Base-by-base conservation (phyloP, 2,113 vertebrate species). In the Peromyscus californicus region DNA sequence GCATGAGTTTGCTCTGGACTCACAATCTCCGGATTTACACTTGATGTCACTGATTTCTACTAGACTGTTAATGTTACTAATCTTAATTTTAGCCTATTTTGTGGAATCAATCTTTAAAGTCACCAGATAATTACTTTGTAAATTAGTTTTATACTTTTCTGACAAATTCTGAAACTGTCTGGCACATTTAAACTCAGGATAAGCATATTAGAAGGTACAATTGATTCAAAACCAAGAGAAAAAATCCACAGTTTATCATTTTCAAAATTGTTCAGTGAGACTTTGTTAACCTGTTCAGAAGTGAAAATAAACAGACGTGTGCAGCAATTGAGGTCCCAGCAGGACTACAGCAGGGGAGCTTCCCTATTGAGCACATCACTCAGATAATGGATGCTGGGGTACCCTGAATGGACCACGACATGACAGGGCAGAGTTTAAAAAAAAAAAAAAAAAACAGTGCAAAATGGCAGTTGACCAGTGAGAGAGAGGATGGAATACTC, bases 201-300 rank as follows among this genome's bases (percentile, higher is more conserved):
- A 65, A 67, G 67, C 83, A 84, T 74, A 89, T 21, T 76, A 72
- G 11, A 85, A 90, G 76, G 88, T 36, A 89, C 45, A 80, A 7
- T 15, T 22, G 90, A 42, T 72, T 96, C 54, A 76, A 92, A 78
- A 94, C 0, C 8, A 72, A 94, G 9, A 57, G 65, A 93, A 95
- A 95, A 86, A 67, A 17, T 75, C n/a, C 57, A 72, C 15, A 24
- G 5, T 75, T 82, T 76, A 76, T 93, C 24, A 5, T 79, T 54
- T 86, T 96, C 76, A 24, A 95, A 74, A 79, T 69, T 90, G 6
- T 59, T 94, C 63, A 33, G 4, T 79, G 48, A 96, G 13, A 91
- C 9, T 93, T 94, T 78, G 88, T 54, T 84, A 67, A 65, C 21
- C 7, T 82, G 63, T 39, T 86, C 33, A 48, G n/a, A 80, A 79